phyloP scores from a whole-genome alignment of 2,888 invertebrate genomes.

The Coenonympha arcania region DNA sequence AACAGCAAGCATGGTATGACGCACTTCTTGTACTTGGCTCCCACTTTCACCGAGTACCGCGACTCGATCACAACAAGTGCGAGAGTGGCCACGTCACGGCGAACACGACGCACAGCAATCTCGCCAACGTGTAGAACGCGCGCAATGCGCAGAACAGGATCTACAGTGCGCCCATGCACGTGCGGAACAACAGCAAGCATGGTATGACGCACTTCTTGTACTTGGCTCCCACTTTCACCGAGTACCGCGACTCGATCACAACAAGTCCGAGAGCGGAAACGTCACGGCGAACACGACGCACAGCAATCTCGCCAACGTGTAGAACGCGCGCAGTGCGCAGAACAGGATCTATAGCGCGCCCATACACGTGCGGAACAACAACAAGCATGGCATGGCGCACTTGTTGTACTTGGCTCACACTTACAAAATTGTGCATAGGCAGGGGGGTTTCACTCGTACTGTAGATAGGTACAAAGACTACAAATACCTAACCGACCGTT shows the following conservation, averaged over 20 bases:
- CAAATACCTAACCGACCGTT: too few species aligned
- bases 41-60: too few species aligned
- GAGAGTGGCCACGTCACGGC: too few species aligned
- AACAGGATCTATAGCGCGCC: conserved; percentile 68
- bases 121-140: conserved; percentile 50
- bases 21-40: too few species aligned
- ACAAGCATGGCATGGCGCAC: conserved; percentile 61
- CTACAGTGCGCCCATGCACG: conserved; percentile 65
- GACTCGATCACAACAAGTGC: too few species aligned
- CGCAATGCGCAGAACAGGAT: conserved; percentile 54
- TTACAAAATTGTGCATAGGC: too few species aligned
- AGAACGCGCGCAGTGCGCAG: conserved; percentile 46
- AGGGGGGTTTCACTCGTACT: too few species aligned
- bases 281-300: conserved; percentile 60
- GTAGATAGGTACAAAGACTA: too few species aligned
- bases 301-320: conserved; percentile 54
- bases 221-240: conserved; percentile 52
- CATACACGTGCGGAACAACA: conserved; percentile 61
- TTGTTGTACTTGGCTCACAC: too few species aligned
- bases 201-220: too few species aligned
- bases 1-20: conserved; percentile 62
- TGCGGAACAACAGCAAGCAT: conserved; percentile 64
- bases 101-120: conserved; percentile 61
- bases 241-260: conserved; percentile 65
- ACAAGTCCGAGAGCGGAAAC: conserved; percentile 64